These are phyloP conservation scores for Myzus persicae DNA, from an alignment of 1,140 invertebrate genomes.

Conservation along the genomic window DNA sequence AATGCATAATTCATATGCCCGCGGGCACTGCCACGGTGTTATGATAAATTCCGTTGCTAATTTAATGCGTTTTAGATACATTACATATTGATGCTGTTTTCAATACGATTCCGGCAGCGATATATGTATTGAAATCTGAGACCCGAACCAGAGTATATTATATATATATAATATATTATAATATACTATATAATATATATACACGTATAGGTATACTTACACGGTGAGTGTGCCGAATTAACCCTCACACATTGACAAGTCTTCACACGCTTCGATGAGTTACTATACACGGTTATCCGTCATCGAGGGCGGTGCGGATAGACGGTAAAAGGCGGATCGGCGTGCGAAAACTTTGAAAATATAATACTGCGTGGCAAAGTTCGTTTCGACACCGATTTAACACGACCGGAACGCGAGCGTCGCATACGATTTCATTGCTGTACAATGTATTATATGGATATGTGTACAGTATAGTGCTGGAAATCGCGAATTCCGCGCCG, in stretches of 20 bases:
- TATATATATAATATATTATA: no score
- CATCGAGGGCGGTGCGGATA: neutral
- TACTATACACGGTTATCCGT: neutral
- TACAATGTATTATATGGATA: neutral
- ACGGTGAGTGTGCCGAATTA: neutral
- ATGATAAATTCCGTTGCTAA: slow-evolving; percentile 34
- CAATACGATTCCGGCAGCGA: neutral
- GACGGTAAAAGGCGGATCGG: neutral
- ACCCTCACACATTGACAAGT: neutral
- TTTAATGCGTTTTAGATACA: slow-evolving; percentile 38
- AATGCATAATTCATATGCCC: slow-evolving; percentile 36
- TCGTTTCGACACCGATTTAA: neutral
- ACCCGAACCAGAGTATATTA: neutral
- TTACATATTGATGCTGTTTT: slow-evolving; percentile 28
- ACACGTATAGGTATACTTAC: neutral
- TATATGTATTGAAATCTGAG: neutral
- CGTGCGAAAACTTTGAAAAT: neutral
- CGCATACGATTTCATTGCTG: neutral
- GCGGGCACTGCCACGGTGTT: neutral
- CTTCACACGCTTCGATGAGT: neutral
- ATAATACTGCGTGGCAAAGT: neutral
- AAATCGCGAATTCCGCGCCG: neutral
- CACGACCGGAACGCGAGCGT: neutral
- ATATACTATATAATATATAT: neutral
- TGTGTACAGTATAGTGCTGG: no score